Conservation (phyloP, 2,797 vertebrate species). For the Bufotes viridis region DNA sequence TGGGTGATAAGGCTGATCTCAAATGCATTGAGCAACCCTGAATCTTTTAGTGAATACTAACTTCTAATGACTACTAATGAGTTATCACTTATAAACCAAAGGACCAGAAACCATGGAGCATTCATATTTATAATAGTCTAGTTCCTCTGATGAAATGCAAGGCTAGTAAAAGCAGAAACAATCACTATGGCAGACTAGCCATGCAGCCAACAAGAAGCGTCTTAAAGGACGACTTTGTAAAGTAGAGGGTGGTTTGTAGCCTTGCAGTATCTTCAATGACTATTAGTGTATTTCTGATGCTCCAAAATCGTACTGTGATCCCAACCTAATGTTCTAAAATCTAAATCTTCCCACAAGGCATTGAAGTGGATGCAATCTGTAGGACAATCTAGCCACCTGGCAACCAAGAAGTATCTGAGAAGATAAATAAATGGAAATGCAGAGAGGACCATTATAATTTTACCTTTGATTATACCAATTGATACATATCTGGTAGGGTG, state of each 20-base stretch:
- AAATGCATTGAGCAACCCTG: not conserved
- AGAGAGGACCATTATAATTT: not conserved
- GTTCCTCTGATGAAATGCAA: not conserved
- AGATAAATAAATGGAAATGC: not conserved
- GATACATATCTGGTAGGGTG: not conserved
- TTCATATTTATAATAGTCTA: no score
- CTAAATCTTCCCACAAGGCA: not conserved
- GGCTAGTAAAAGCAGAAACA: not conserved
- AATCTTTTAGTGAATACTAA: not conserved
- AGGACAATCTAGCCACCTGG: not conserved
- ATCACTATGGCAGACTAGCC: not conserved
- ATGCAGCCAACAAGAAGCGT: not conserved
- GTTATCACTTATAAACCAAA: not conserved
- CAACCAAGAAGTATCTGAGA: not conserved
- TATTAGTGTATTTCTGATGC: not conserved
- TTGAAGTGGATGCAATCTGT: not conserved
- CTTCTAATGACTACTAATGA: not conserved
- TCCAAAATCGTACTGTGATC: not conserved
- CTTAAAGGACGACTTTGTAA: not conserved
- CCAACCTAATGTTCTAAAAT: not conserved
- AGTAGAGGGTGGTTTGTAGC: not conserved
- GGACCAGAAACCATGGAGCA: not conserved
- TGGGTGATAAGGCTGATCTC: not conserved
- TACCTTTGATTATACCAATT: not conserved
- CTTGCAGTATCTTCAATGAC: not conserved